Base-by-base conservation (phyloP, 2,113 vertebrate genomes). In the Leptosomus discolor region DNA sequence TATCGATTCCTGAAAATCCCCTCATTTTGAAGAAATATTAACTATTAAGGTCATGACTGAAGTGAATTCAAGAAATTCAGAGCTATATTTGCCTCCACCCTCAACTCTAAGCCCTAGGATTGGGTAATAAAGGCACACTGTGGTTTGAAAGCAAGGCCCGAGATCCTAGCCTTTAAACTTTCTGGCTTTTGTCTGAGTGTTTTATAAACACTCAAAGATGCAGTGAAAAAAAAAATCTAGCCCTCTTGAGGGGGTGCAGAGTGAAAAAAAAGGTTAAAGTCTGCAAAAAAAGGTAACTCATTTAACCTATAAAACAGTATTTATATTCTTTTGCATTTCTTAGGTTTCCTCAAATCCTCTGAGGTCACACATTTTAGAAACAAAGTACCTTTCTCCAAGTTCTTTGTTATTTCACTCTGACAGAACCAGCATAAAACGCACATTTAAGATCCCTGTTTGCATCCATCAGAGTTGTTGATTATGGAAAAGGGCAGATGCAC, bases 51-150 rank as follows among this genome's bases (percentile, higher is more conserved):
- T 94, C 65, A 83, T 41, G 60, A 70, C 60, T 93, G 88, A 95
- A 92, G 39, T 37, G 27, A 92, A 90, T 60, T 73, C 15, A 79
- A 88, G 69, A 88, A 92, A 70, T 90, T 46, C 46, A 70, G 69
- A 82, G 24, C 75, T 80, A 10, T 22, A 51, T 58, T 92, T 93
- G 76, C 63, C 69, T 95, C 80, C 53, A 83, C 26, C 61, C 57
- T 92, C 77, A 74, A 56, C 50, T 92, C 57, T 88, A 94, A 96
- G 94, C 57, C 61, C 70, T 83, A 48, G 81, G 65, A 86, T 84
- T 71, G 53, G 30, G 48, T 45, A 92, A 63, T 37, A 94, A 97
- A 97, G 97, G 97, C 97, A 98, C 97, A 63, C 77, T 71, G 74
- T 81, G 92, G 91, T 85, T 90, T 94, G 85, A 92, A 88, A 95